Evolutionary conservation across 2,797 vertebrate genomes (phyloP), one percentile per base, ranked within the genome.

Genomic region (Anguilla megastoma): DNA sequence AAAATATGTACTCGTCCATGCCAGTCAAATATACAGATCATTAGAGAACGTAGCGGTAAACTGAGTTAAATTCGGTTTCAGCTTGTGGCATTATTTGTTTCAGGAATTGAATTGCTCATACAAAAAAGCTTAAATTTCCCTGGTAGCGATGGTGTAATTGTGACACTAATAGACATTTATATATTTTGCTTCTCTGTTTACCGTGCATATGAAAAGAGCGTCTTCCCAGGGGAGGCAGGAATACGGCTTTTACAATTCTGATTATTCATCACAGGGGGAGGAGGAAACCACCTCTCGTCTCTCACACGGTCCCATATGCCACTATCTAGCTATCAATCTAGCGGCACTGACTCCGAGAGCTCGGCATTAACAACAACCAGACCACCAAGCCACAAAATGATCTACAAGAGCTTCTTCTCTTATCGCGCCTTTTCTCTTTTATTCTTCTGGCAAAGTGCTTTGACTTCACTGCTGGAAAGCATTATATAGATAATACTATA

Each of bases 251-350:
- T 24, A 69, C 30, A 63, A 86, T 86, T 69, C 9, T 4, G 16
- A 63, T 69, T 36, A 86, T 48, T 41, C 16, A 86, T 87, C 90
- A 88, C 83, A 87, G 50, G 88, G 1, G 0, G 89, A 89, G 90
- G 88, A 85, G 86, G 76, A 91, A 84, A 85, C 89, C 87, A 89
- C 0, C 2, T 91, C 90, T 92, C 88, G 86, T 56, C n/a, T 16
- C 21, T 58, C 16, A n/a, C 63, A 27, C 2, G 63, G 24, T 4
- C 8, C 5, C 9, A 27, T 27, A 69, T n/a, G 63, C 63, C 1
- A 27, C 21, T n/a, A 69, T 9, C 24, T 0, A 66, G 8, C 63
- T n/a, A 27, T 69, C 56, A 58, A 58, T 58, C 56, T 58, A 58
- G 14, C 16, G 56, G 2, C 0, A 27, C 50, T 1, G 54, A 0